Conservation (phyloP, 2,888 invertebrate genomes). For the Ochropleura leucogaster region DNA sequence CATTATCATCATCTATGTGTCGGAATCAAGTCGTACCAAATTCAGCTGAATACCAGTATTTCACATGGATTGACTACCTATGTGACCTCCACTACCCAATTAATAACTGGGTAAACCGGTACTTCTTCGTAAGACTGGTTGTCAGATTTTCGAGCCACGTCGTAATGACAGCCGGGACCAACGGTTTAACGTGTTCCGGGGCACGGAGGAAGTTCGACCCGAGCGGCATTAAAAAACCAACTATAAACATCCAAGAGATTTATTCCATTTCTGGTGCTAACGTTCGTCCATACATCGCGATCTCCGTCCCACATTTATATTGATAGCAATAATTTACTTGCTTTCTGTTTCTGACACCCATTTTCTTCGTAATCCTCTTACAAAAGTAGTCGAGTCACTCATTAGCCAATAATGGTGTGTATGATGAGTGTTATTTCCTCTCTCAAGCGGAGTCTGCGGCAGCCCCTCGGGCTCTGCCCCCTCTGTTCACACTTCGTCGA, state of each 20-base stretch:
- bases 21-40: too few relatives aligned
- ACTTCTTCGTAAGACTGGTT: too few relatives aligned
- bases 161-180: too few relatives aligned
- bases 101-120: too few relatives aligned
- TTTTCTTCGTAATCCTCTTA: conserved; percentile 46
- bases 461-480: conserved; percentile 22
- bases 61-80: too few relatives aligned
- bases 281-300: neutral
- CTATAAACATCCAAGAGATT: neutral
- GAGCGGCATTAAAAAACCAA: too few relatives aligned
- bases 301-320: conserved; percentile 5
- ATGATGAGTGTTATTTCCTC: conserved; percentile 48
- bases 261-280: neutral
- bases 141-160: too few relatives aligned
- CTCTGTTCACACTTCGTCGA: conserved; percentile 53
- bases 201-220: too few relatives aligned
- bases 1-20: too few relatives aligned
- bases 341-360: conserved; percentile 34
- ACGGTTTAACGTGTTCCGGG: too few relatives aligned
- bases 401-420: conserved; percentile 54
- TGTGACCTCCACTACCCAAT: too few relatives aligned
- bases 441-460: conserved; percentile 2
- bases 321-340: conserved; percentile 30
- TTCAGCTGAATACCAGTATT: too few relatives aligned
- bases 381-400: conserved; percentile 53